Conservation (phyloP, 2,797 vertebrate genomes). For the Ciconia nigra region DNA sequence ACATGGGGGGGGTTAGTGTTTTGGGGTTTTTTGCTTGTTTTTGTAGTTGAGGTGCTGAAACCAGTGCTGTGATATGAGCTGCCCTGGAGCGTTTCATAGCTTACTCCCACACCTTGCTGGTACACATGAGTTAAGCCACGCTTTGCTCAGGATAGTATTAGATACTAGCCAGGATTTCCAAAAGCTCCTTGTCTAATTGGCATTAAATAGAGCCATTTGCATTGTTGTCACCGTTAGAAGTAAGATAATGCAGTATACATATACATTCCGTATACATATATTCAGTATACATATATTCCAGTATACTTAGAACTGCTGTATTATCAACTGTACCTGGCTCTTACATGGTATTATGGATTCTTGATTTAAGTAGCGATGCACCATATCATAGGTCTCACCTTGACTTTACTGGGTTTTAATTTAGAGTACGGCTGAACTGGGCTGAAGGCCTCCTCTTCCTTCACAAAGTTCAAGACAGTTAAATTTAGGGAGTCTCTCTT, state of each 20-base stretch:
- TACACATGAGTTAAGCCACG: neutral
- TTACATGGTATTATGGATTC: too few species aligned
- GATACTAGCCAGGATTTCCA: neutral
- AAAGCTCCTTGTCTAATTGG: neutral
- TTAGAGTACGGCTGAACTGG: neutral
- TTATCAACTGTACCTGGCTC: neutral
- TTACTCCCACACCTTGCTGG: neutral
- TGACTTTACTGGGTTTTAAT: neutral
- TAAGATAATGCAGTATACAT: too few species aligned
- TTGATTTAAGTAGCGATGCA: neutral
- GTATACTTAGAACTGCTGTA: fast-evolving
- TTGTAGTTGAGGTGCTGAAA: neutral
- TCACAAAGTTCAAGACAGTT: constrained; percentile 6
- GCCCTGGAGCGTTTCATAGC: neutral
- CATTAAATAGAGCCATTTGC: neutral
- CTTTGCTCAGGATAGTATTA: neutral
- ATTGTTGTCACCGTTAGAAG: neutral
- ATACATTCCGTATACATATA: neutral
- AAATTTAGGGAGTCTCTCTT: constrained; percentile 37
- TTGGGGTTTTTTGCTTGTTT: neutral
- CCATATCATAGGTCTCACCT: neutral
- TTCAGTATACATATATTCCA: too few species aligned
- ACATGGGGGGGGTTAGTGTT: fast-evolving
- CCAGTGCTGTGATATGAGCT: neutral
- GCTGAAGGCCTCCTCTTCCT: neutral